These are phyloP conservation scores for Macrobrachium rosenbergii DNA, from an alignment of 1,140 invertebrate genomes.

Conservation along the genomic window DNA sequence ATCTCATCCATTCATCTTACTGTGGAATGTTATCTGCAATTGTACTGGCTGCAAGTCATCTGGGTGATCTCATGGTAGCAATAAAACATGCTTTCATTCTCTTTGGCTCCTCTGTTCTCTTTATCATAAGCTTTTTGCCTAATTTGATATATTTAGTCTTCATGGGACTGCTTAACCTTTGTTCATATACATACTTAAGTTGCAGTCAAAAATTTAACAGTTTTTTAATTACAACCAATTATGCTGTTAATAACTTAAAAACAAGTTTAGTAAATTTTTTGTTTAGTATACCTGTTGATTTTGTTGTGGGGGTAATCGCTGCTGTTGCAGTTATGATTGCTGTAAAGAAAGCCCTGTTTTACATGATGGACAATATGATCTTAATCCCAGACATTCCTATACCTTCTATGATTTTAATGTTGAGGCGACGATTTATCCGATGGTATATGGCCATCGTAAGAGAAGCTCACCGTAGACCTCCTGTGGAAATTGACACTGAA, in stretches of 20 bases:
- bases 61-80: slow-evolving; percentile 32
- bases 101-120: slow-evolving; percentile 57
- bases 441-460: slow-evolving; percentile 41
- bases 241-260: not conserved
- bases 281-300: slow-evolving; percentile 49
- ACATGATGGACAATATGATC: slow-evolving; percentile 59
- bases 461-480: slow-evolving; percentile 27
- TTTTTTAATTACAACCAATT: not conserved
- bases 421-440: slow-evolving; percentile 39
- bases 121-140: slow-evolving; percentile 39
- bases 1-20: slow-evolving; percentile 43
- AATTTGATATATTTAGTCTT: slow-evolving; percentile 50
- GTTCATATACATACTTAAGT: slow-evolving; percentile 36
- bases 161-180: slow-evolving; percentile 30
- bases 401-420: slow-evolving; percentile 20
- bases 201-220: slow-evolving; percentile 37
- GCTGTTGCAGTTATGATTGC: slow-evolving; percentile 42
- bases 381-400: slow-evolving; percentile 51
- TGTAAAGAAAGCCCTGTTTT: slow-evolving; percentile 44
- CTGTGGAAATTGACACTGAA: slow-evolving; percentile 46
- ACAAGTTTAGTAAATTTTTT: slow-evolving; percentile 31
- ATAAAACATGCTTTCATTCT: slow-evolving; percentile 51
- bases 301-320: slow-evolving; percentile 39
- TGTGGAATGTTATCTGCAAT: slow-evolving; percentile 6
- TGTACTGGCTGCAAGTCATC: not conserved